Percentiles rank a stretch among this genome's conserved stretches.
Conservation (phyloP, 1,140 invertebrate genomes). For the Philopotamus ludificatus region DNA sequence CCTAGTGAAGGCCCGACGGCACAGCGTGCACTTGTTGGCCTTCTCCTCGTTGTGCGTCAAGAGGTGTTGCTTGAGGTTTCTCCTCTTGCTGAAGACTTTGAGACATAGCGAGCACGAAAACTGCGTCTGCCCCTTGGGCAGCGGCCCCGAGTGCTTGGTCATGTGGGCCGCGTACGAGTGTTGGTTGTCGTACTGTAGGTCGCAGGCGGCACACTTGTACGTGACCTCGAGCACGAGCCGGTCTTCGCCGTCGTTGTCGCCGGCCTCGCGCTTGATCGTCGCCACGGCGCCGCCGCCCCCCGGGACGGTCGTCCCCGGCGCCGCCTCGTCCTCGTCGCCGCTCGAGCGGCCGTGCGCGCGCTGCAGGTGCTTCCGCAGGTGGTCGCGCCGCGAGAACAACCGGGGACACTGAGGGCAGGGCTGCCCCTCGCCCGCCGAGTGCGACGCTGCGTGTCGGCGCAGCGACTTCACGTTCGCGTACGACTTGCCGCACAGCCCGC, state of each 20-base stretch:
- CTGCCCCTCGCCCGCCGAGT: slow-evolving; percentile 48
- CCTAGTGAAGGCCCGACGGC: slow-evolving; percentile 34
- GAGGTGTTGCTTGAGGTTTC: slow-evolving; percentile 40
- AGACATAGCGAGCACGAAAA: slow-evolving; percentile 38
- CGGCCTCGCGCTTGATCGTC: slow-evolving; percentile 32
- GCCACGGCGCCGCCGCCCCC: slow-evolving; percentile 34
- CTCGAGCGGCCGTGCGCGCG: slow-evolving; percentile 1
- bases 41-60: slow-evolving; percentile 42
- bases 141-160: slow-evolving; percentile 36
- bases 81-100: slow-evolving; percentile 39
- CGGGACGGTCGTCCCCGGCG: slow-evolving; percentile 7
- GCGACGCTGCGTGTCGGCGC: slow-evolving; percentile 45
- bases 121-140: slow-evolving; percentile 35
- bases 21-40: slow-evolving; percentile 37
- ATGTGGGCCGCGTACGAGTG: slow-evolving; percentile 40
- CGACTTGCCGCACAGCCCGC: slow-evolving; percentile 46
- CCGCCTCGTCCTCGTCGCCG: background rate
- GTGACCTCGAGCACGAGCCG: slow-evolving; percentile 30
- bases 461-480: slow-evolving; percentile 49
- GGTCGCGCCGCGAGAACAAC: slow-evolving; percentile 49
- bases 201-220: slow-evolving; percentile 31
- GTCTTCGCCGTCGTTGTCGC: slow-evolving; percentile 8
- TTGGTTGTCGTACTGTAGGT: slow-evolving; percentile 30
- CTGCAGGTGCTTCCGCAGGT: slow-evolving; percentile 34
- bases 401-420: slow-evolving; percentile 49